phyloP scores from a whole-genome alignment of 2,797 vertebrate genomes.

The Pitangus sulphuratus region DNA sequence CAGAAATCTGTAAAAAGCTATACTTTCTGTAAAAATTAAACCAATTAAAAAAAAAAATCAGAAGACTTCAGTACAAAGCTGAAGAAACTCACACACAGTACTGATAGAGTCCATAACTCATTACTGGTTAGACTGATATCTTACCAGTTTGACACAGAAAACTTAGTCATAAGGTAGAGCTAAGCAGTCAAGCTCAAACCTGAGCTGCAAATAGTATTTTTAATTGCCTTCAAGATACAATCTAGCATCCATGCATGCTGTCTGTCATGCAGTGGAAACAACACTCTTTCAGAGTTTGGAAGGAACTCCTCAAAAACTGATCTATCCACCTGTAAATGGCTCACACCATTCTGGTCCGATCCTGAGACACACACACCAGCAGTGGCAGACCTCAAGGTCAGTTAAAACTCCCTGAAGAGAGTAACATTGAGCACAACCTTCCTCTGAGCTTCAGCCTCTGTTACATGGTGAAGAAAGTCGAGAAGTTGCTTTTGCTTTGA shows the following conservation, averaged over 20 bases:
- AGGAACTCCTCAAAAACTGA: background rate
- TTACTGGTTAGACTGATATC: background rate
- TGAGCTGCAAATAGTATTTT: background rate
- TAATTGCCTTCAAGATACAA: background rate
- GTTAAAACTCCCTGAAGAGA: background rate
- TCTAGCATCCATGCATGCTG: background rate
- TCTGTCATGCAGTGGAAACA: background rate
- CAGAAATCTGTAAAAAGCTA: background rate
- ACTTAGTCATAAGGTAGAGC: background rate
- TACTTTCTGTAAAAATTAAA: background rate
- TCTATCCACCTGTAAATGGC: background rate
- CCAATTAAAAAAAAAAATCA: background rate
- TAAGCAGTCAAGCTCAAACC: background rate
- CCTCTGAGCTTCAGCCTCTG: background rate
- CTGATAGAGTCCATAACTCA: background rate
- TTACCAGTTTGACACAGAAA: background rate
- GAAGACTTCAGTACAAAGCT: background rate
- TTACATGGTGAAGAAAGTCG: background rate
- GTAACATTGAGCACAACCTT: background rate
- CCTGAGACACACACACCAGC: background rate
- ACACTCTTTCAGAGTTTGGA: background rate
- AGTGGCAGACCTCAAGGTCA: background rate
- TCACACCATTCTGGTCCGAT: background rate
- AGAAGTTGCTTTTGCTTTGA: background rate
- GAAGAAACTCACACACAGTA: background rate